Percentiles rank a stretch among this genome's conserved stretches.
These are phyloP conservation scores for Cecropterus lyciades DNA, from an alignment of 1,140 invertebrate species.

Conservation along the genomic window DNA sequence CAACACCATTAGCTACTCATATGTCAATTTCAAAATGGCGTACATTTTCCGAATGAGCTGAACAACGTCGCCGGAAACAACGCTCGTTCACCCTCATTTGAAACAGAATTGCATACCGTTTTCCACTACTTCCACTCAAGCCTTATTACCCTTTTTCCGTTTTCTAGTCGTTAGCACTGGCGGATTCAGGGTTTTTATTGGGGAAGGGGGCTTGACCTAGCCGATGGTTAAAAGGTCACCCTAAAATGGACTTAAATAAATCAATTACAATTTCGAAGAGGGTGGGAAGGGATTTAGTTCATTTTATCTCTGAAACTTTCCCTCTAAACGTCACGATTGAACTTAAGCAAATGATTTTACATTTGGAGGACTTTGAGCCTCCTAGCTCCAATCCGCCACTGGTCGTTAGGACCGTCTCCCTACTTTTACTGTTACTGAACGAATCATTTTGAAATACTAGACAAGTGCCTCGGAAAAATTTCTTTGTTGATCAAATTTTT, in stretches of 20 bases:
- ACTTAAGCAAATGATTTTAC: too few relatives aligned
- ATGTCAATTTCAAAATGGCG: background rate
- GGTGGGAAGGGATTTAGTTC: too few relatives aligned
- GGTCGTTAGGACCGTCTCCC: constrained; percentile 13
- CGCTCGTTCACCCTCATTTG: constrained; percentile 14
- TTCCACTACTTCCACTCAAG: constrained; percentile 20
- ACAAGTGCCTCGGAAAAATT: background rate
- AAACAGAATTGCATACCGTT: constrained; percentile 14
- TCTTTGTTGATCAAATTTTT: constrained; percentile 1
- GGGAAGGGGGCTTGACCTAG: too few relatives aligned
- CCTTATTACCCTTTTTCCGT: constrained; percentile 30
- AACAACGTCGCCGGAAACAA: constrained; percentile 1
- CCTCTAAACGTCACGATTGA: too few relatives aligned
- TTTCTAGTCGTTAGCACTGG: constrained; percentile 24
- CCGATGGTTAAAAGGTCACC: too few relatives aligned
- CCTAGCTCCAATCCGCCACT: too few relatives aligned
- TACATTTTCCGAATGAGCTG: background rate
- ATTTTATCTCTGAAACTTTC: too few relatives aligned
- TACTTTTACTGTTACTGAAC: constrained; percentile 8
- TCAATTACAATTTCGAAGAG: too few relatives aligned
- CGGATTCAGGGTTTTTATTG: too few relatives aligned
- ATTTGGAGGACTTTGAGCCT: too few relatives aligned
- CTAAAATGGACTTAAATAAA: too few relatives aligned
- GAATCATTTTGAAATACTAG: constrained; percentile 1
- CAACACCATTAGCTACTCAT: background rate